Evolutionary conservation across 2,113 vertebrate genomes (phyloP), one percentile per base, ranked within the genome.

Genomic region (Glareola pratincola): DNA sequence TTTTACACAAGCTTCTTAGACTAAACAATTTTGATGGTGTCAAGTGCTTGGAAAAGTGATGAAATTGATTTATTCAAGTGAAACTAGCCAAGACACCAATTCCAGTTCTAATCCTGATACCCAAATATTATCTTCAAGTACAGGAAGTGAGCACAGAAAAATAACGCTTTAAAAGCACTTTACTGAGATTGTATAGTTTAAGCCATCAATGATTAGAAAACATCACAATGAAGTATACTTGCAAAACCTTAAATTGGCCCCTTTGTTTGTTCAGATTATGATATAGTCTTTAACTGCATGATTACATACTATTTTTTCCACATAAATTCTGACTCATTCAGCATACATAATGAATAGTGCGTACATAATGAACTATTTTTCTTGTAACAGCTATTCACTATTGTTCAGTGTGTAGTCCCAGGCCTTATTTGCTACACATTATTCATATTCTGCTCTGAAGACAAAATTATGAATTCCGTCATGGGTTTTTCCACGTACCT

Each of bases 241-340:
- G 20, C 73, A 90, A 54, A 94, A 93, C 50, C 75, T 92, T 68
- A 85, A 79, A 80, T 77, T 80, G 69, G 19, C 15, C 53, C 26
- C 53, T 88, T 95, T 87, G 63, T 92, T 74, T 67, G 84, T 77
- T 80, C 30, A 76, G 67, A 83, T 92, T 88, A 73, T 71, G 41
- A 77, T 51, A 76, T 21, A 83, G 78, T 48, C 93, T 95, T 94
- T 93, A 94, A 92, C 76, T 94, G 63, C 72, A 77, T 88, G 88
- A 92, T 93, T 94, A 86, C 7, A 18, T 57, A 54, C 78, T 92
- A 83, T 84, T 83, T 96, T 92, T 94, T 88, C 50, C 82, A 83
- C 82, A 80, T 39, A 94, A 93, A 77, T 88, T 90, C 82, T 54
- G 59, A 79, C 36, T 95, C 85, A 71, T 93, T 90, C 92, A 94